These are phyloP conservation scores for Laodelphax striatellus DNA, from an alignment of 1,140 invertebrate genomes.

Conservation along the genomic window DNA sequence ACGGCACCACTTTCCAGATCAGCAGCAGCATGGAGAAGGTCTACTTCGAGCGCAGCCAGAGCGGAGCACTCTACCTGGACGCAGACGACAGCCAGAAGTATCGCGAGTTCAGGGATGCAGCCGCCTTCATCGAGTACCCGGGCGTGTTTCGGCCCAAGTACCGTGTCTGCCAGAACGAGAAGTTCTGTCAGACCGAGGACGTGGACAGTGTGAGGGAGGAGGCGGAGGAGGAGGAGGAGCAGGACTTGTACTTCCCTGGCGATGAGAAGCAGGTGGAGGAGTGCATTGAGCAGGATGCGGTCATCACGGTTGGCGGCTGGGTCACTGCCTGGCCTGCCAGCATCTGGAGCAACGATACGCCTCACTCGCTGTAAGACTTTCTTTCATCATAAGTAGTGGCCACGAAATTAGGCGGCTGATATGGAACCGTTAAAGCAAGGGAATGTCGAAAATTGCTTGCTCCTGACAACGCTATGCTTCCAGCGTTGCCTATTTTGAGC, in stretches of 20 bases:
- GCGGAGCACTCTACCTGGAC: constrained; percentile 29
- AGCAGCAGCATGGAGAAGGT: constrained; percentile 47
- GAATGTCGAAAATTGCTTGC: no score
- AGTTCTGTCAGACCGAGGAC: constrained; percentile 43
- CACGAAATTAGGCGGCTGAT: no score
- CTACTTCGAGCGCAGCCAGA: constrained; percentile 26
- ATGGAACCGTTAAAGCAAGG: no score
- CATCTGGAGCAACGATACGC: constrained; percentile 20
- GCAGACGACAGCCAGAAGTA: constrained; percentile 35
- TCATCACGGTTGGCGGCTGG: constrained; percentile 18
- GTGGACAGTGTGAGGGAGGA: constrained; percentile 23
- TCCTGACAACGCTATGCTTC: no score
- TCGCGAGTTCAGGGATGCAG: constrained; percentile 41
- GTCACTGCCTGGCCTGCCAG: constrained; percentile 20
- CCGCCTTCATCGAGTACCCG: constrained; percentile 17
- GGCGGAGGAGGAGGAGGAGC: constrained; percentile 22
- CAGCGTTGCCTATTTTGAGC: no score
- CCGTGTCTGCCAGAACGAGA: constrained; percentile 40
- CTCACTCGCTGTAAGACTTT: background rate
- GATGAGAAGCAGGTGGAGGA: constrained; percentile 22
- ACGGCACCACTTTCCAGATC: constrained; percentile 56
- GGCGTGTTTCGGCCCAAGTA: constrained; percentile 39
- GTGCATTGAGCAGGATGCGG: constrained; percentile 10
- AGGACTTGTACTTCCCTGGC: constrained; percentile 19
- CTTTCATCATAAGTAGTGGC: no score